Conservation (phyloP, 2,797 vertebrate species). For the Sebastes iracundus region DNA sequence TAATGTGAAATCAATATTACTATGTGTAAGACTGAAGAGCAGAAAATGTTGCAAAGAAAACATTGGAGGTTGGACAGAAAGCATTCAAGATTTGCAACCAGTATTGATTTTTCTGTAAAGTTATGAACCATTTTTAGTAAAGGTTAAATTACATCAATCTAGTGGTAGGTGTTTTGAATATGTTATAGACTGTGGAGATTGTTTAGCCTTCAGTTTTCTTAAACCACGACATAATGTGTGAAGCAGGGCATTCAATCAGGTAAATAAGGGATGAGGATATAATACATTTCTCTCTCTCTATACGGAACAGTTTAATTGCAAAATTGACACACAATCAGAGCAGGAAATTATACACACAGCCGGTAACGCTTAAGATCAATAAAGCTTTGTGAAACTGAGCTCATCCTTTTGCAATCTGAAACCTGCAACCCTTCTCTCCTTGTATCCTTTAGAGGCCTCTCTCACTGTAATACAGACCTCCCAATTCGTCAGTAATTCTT, state of each 20-base stretch:
- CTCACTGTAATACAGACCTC: slow-evolving; percentile 23
- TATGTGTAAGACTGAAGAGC: not conserved
- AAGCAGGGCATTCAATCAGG: not conserved
- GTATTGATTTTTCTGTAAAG: not conserved
- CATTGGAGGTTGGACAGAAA: not conserved
- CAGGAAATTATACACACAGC: not conserved
- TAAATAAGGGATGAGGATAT: not conserved
- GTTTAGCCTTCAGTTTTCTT: not conserved
- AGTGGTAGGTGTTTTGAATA: not conserved
- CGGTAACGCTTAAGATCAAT: not conserved
- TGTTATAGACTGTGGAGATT: not conserved
- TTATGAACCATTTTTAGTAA: not conserved
- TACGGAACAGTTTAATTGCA: not conserved
- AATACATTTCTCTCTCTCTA: not conserved
- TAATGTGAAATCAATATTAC: slow-evolving; percentile 3
- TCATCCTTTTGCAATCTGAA: not conserved
- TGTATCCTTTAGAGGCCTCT: slow-evolving; percentile 7
- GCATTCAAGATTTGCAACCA: not conserved
- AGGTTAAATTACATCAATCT: not conserved
- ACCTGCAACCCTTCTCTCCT: slow-evolving; percentile 1
- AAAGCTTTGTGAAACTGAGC: not conserved
- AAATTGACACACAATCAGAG: not conserved
- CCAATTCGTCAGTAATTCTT: slow-evolving; percentile 45
- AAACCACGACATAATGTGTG: not conserved
- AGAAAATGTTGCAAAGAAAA: not conserved